Evolutionary conservation across 2,113 vertebrate genomes (phyloP), one percentile per base, ranked within the genome.

Genomic region (Orcinus orca): DNA sequence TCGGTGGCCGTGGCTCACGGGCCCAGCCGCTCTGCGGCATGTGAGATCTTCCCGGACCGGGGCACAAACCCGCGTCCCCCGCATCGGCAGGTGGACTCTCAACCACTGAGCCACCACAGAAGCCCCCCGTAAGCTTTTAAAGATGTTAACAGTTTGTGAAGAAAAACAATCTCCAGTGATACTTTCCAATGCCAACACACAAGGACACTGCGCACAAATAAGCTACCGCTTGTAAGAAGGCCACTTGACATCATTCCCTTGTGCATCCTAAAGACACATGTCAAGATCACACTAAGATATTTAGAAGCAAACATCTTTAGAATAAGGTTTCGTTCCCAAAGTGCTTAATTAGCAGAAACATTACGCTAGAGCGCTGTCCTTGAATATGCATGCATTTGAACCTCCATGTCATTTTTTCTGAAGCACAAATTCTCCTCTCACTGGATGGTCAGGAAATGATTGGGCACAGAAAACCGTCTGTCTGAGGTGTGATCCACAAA

Each of bases 341-440:
- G 88, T 93, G 81, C 93, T 96, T 96, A 96, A 97, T 97, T 96
- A 97, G 95, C 95, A 98, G 95, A 97, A 96, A 88, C 73, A 89
- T 55, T 38, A 81, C 55, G 94, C 77, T 53, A 83, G 65, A 96
- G 86, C 97, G 41, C 74, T 68, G 82, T 93, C 89, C 92, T 90
- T 92, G 96, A 96, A 88, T 92, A 92, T 50, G 47, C 84, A 94
- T 36, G 60, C 87, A 90, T 97, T 95, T 95, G 73, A 97, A 92
- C 79, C 86, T 92, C 97, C 76, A 58, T 36, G 60, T 65, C 58
- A 63, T 77, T 91, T 95, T 88, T 90, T 80, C 83, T 47, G 63
- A 97, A 89, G 82, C 33, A 92, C 70, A 74, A 60, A 83, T 67
- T 94, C 90, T 93, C 82, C 65, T 89, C 38, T 93, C 6, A 31